Conservation (phyloP, 2,888 invertebrate species). For the Sycophila texana region DNA sequence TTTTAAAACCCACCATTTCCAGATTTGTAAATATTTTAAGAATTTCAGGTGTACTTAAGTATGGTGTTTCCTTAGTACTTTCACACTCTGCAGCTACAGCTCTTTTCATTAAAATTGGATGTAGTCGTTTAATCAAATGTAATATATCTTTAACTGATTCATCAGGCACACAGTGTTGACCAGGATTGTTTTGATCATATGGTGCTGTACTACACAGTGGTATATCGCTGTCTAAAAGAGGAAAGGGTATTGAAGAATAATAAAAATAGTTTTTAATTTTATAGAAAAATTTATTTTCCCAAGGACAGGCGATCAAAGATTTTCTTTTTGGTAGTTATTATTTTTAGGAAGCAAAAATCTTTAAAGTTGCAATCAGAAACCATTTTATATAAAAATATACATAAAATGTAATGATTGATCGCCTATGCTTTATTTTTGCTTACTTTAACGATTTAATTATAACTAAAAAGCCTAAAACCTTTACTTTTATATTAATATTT, state of each 20-base stretch:
- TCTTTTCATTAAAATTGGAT: slow-evolving; percentile 80
- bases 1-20: slow-evolving; percentile 35
- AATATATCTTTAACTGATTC: slow-evolving; percentile 81
- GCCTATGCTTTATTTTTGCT: slow-evolving; percentile 43
- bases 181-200: slow-evolving; percentile 78
- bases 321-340: slow-evolving; percentile 11
- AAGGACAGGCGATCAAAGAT: slow-evolving; percentile 47
- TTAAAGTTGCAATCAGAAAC: not conserved
- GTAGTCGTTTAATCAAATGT: slow-evolving; percentile 80
- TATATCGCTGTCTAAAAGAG: slow-evolving; percentile 76
- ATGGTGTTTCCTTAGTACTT: slow-evolving; percentile 77
- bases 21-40: slow-evolving; percentile 77
- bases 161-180: slow-evolving; percentile 82
- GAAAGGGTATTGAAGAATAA: slow-evolving; percentile 57
- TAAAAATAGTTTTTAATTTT: slow-evolving; percentile 41
- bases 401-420: slow-evolving; percentile 28
- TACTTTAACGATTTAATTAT: slow-evolving; percentile 24
- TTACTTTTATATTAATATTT: not conserved
- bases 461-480: slow-evolving; percentile 3
- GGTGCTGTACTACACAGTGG: slow-evolving; percentile 77
- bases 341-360: not conserved
- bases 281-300: slow-evolving; percentile 25
- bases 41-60: slow-evolving; percentile 81
- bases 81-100: slow-evolving; percentile 80
- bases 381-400: too few relatives aligned